Evolutionary conservation across 2,797 vertebrate species (phyloP), one percentile per base, ranked within the genome.

Genomic region (Intellagama lesueurii): DNA sequence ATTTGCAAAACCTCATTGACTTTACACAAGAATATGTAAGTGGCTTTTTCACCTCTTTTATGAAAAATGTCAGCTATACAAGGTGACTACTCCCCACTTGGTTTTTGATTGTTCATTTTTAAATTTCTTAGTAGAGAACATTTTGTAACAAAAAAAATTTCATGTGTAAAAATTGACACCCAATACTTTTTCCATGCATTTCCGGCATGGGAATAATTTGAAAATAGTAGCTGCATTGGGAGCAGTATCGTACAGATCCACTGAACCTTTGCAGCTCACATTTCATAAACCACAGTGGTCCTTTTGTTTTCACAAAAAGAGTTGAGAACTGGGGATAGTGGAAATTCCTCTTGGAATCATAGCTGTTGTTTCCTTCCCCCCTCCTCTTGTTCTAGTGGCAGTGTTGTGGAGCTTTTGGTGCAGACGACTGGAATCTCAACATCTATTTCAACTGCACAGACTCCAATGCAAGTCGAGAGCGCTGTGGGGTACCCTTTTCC

Each of bases 391-490:
- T 95, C 91, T 94, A 99, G 99, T 99, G 99, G 99, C 98, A 99
- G 92, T 99, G 99, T 94, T 99, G 99, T 95, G 99, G 99, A 87
- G 99, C 99, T 86, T 99, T 99, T 93, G 98, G 98, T 94, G 98
- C 99, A 0, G 98, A 99, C 69, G 99, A 99, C 96, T 99, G 99
- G 99, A 98, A 99, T 97, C 96, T 99, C 96, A 99, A 99, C 96
- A 99, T 99, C 97, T 99, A 99, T 97, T 99, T 99, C 96, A 99
- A 99, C 97, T 99, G 99, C 97, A 99, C 99, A n/a, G 98, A 99
- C 95, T 97, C 98, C 86, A 99, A 99, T 0, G 98, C 99, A 26
- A 99, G 99, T 92, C 97, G 99, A 91, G 99, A 99, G 94, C 98
- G 98, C 91, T 99, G 99, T 0, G 99, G 99, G 0, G 99, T 99